These are phyloP conservation scores for Anser cygnoides DNA, from an alignment of 2,113 vertebrate species.

Conservation along the genomic window DNA sequence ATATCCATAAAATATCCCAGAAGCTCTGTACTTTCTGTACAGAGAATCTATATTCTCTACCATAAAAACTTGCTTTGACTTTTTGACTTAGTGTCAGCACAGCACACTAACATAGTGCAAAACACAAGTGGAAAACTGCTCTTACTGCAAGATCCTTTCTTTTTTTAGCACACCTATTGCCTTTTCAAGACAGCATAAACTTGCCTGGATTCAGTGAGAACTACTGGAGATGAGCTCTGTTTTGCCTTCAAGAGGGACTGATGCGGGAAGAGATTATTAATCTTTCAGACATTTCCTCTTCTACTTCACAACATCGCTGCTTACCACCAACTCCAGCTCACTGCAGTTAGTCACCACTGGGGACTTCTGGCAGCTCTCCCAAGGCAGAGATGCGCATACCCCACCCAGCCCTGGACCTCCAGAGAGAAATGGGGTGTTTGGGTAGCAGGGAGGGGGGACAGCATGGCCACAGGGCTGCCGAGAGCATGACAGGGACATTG, in stretches of 20 bases:
- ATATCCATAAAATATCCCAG: background rate
- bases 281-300: background rate
- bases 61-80: background rate
- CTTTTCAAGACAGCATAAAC: background rate
- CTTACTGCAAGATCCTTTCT: too few relatives aligned
- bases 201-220: background rate
- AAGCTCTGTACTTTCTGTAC: background rate
- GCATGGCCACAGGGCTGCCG: background rate
- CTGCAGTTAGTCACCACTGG: background rate
- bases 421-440: background rate
- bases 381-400: background rate
- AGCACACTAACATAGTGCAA: background rate
- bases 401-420: rapidly evolving
- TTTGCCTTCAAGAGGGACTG: background rate
- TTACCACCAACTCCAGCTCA: background rate
- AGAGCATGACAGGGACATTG: background rate
- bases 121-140: background rate
- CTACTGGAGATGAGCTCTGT: background rate
- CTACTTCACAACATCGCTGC: background rate
- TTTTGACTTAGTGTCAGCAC: background rate
- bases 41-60: background rate
- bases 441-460: background rate
- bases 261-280: background rate
- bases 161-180: background rate
- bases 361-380: background rate